phyloP scores from a whole-genome alignment of 2,797 vertebrate genomes.

The Galago senegalensis region DNA sequence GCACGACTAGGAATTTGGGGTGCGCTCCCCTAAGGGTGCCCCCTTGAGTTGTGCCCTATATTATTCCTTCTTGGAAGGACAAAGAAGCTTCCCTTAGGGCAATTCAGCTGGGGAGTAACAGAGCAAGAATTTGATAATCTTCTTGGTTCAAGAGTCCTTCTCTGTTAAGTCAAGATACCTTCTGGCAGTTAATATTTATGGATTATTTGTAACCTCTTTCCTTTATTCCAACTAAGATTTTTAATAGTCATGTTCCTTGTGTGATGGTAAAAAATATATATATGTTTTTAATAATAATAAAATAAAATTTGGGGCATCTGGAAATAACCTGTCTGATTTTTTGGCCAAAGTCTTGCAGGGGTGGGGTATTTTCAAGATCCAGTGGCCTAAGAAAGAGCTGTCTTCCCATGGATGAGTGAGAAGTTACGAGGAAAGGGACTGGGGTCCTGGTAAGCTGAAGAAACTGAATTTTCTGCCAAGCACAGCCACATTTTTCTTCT shows the following conservation, averaged over 20 bases:
- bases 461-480: constrained; percentile 47
- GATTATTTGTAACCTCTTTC: constrained; percentile 27
- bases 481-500: constrained; percentile 50
- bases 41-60: not conserved
- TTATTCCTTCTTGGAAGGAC: not conserved
- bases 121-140: not conserved
- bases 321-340: not conserved
- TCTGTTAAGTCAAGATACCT: not conserved
- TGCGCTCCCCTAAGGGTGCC: not conserved
- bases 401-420: not conserved
- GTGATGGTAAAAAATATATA: not conserved
- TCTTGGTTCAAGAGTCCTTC: not conserved
- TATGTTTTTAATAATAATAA: not conserved
- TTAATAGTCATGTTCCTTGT: not conserved
- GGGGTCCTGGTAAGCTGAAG: not conserved
- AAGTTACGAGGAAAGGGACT: not conserved
- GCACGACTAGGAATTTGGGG: not conserved
- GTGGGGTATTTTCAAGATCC: not conserved
- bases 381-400: not conserved
- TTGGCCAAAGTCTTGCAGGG: not conserved
- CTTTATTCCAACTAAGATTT: not conserved
- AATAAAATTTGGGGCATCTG: not conserved
- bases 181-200: not conserved
- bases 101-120: not conserved
- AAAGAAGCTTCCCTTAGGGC: not conserved